Evolutionary conservation across 2,888 invertebrate genomes (phyloP), one percentile per base, ranked within the genome.

Genomic region (Tortricodes alternella): DNA sequence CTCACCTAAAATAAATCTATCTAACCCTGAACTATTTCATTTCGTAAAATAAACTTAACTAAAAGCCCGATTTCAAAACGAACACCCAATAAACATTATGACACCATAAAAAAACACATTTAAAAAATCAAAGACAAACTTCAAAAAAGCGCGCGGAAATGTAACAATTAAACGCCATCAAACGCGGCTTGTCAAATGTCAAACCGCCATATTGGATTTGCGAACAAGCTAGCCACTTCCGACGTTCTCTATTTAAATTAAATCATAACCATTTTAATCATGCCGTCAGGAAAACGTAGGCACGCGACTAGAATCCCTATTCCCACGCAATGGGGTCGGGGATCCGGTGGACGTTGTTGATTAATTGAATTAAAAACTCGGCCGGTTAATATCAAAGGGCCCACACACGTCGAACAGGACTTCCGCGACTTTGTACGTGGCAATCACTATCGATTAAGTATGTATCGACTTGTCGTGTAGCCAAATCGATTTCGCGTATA

Each of bases 401-500:
- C 80, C 83, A 82, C 83, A 80, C 83, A 78, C 80, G 72, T 64
- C 59, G 80, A 46, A 49, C 60, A 57, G 64, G 63, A 73, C 79
- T 79, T 83, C 82, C 83, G 73, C 64, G 63, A 67, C 72, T 69
- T 73, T 73, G 67, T 69, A 60, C 63, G 61, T 49, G 59, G 52
- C 57, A 50, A 63, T 64, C 60, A 51, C 44, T 63, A 62, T 64
- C 41, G 41, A 64, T 68, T 68, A 64, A 66, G 65, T 43, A 50
- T 4, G 32, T 49, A 48, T 44, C 38, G 32, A 49, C 32, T 11
- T 35, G 44, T 21, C 27, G 23, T 16, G 16, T 32, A n/a, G 34
- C 32, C n/a, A 19, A 56, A 46, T 58, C 51, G 50, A 61, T 62
- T 59, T 60, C n/a, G 11, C 13, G 24, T 27, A 24, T 35, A 18